Evolutionary conservation across 2,113 vertebrate genomes (phyloP), one percentile per base, ranked within the genome.

Genomic region (Megaptera novaeangliae): DNA sequence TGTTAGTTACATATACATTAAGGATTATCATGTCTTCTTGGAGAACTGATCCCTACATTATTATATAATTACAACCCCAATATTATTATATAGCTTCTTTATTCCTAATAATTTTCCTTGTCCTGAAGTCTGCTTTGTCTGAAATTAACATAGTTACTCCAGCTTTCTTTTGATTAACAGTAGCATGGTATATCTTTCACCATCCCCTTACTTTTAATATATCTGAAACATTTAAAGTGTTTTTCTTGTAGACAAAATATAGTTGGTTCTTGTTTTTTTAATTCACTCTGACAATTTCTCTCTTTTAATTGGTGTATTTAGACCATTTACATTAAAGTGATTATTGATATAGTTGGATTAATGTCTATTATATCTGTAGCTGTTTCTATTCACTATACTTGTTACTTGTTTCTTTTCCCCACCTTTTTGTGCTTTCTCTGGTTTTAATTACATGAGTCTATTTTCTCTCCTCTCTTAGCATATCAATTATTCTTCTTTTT

Each of bases 391-490:
- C 36, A 86, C 85, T 80, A 13, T 4, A 36, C 36, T 74, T 84
- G 44, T 80, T 72, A 49, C 61, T 92, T 66, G 44, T 81, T 72
- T 86, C 31, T 66, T 91, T 94, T 64, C 39, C 8, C 17, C 23
- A 25, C 15, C 11, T 80, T 87, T 68, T 68, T 36, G 27, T 55
- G 15, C 9, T 55, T 49, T 94, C 68, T 82, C 44, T 93, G 29
- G 41, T 86, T 97, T 97, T 41, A 92, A 87, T 9, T 85, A 74
- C 27, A 86, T 63, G 11, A 95, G 57, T 88, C 44, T 46, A 55
- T 89, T 75, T 77, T 82, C 31, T 95, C 34, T 95, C 49, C 27
- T 84, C 57, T 88, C 39, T 81, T 41, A 85, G n/a, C 20, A 27
- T 81, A 85, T 77, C 77, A 77, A 46, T 86, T 91, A 61, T 69